Base-by-base conservation (phyloP, 23 tunicate species). In the Styela clava region DNA sequence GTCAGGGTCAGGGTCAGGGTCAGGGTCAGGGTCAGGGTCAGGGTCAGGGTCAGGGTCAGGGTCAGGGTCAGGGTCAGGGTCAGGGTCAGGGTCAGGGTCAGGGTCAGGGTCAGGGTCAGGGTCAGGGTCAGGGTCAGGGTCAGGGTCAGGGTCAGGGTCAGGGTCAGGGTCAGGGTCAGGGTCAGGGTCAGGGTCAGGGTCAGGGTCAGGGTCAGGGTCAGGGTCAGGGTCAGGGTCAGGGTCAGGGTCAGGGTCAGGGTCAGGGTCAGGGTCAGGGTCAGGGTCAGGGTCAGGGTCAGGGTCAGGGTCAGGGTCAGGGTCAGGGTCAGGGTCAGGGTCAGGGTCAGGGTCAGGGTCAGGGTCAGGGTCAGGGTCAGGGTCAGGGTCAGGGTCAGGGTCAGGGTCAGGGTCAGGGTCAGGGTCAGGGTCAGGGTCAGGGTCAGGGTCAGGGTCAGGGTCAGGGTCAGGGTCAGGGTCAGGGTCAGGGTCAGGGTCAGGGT, bases 321-420 rank as follows among this genome's bases (percentile, higher is more conserved):
- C 84, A 63, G 68, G 88, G 91, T 74, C 73, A 63, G 44, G 88
- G 91, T 74, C 84, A 63, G 68, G 91, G 91, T 74, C 84, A 72
- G 80, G 89, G 87, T 82, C 69, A 69, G 87, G 89, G 89, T 82
- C 83, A 82, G 87, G 89, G 89, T 82, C 83, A 82, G 87, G 89
- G 89, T 82, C 83, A 82, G 87, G 89, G 89, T 82, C 83, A 82
- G 87, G 89, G 87, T 82, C 69, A 69, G 87, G 89, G 87, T 68
- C 69, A 68, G 80, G 89, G 89, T 68, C 83, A 68, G 80, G 89
- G 89, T 68, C 83, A 68, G 87, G 89, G 87, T 82, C 83, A 82
- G 87, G 89, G 89, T 82, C 83, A 82, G 87, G 89, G 89, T 82
- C 83, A 82, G 87, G 89, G 89, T 82, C 83, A 82, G 87, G 89